Evolutionary conservation across 1,140 invertebrate genomes (phyloP).

Genomic region (Caenorhabditis brenneri): DNA sequence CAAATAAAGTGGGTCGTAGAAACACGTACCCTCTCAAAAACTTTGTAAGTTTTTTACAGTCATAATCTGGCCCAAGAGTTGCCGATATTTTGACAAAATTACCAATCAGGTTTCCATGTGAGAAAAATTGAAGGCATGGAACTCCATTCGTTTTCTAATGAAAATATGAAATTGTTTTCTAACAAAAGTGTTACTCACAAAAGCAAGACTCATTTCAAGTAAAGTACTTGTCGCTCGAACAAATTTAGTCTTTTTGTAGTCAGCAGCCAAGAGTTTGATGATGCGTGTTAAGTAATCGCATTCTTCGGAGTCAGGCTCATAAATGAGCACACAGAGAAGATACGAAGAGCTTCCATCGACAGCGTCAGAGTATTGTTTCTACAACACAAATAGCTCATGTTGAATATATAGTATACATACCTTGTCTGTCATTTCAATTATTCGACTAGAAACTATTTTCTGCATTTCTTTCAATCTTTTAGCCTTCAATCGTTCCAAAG

Average conservation of each 20-base stretch:
- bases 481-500: slow-evolving; percentile 32
- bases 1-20: background rate
- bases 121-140: slow-evolving; percentile 89
- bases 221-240: slow-evolving; percentile 81
- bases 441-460: slow-evolving; percentile 22
- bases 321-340: slow-evolving; percentile 34
- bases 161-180: background rate
- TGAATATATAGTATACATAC: slow-evolving; percentile 7
- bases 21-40: background rate
- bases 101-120: slow-evolving; percentile 84
- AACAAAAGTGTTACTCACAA: slow-evolving; percentile 74
- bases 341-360: background rate
- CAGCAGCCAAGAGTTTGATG: slow-evolving; percentile 79
- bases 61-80: slow-evolving; percentile 78
- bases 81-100: slow-evolving; percentile 88
- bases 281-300: slow-evolving; percentile 72
- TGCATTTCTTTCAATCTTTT: slow-evolving; percentile 48
- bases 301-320: slow-evolving; percentile 39
- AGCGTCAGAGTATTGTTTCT: slow-evolving; percentile 36
- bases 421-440: slow-evolving; percentile 48
- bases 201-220: slow-evolving; percentile 80
- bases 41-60: background rate
- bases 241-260: slow-evolving; percentile 89
- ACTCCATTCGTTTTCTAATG: slow-evolving; percentile 80
- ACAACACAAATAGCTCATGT: background rate